A percentile compares a stretch with the other conserved stretches of the same genome.
phyloP scores from a whole-genome alignment of 2,113 vertebrate species.

The Marmota flaviventris region DNA sequence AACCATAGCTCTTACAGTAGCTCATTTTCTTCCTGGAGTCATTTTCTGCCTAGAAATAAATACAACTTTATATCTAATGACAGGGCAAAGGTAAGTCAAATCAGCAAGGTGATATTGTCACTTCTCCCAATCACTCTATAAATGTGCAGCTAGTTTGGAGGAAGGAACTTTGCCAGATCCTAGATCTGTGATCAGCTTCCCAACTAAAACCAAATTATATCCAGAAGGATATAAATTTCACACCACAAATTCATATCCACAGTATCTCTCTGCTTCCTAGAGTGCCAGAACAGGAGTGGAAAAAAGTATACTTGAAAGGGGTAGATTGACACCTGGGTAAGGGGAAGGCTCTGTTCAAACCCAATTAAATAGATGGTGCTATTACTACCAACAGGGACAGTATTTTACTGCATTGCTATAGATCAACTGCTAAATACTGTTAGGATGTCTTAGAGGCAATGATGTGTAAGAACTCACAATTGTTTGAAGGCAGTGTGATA shows the following conservation, averaged over 20 bases:
- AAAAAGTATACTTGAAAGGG: background rate
- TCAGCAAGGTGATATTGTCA: background rate
- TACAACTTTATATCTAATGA: background rate
- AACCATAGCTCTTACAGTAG: background rate
- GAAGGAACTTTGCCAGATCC: background rate
- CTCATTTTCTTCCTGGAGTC: slow-evolving; percentile 3
- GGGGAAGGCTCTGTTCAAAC: slow-evolving; percentile 21
- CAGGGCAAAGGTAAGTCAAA: background rate
- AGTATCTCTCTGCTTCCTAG: slow-evolving; percentile 1
- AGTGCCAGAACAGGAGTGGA: background rate
- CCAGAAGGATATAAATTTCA: background rate
- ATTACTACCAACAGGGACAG: background rate
- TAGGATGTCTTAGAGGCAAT: slow-evolving; percentile 50
- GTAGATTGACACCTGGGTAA: background rate
- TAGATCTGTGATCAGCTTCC: background rate
- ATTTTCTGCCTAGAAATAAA: slow-evolving; percentile 42
- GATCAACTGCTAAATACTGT: slow-evolving; percentile 44
- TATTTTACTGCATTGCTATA: slow-evolving; percentile 21
- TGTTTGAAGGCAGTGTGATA: slow-evolving; percentile 59
- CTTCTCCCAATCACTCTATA: background rate
- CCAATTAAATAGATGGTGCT: slow-evolving; percentile 15
- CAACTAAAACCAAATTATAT: background rate
- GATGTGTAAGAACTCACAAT: slow-evolving; percentile 47
- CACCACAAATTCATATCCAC: background rate
- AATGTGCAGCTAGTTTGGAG: background rate